Evolutionary conservation across 2,888 invertebrate species (phyloP).

Genomic region (Coelinius sp.): DNA sequence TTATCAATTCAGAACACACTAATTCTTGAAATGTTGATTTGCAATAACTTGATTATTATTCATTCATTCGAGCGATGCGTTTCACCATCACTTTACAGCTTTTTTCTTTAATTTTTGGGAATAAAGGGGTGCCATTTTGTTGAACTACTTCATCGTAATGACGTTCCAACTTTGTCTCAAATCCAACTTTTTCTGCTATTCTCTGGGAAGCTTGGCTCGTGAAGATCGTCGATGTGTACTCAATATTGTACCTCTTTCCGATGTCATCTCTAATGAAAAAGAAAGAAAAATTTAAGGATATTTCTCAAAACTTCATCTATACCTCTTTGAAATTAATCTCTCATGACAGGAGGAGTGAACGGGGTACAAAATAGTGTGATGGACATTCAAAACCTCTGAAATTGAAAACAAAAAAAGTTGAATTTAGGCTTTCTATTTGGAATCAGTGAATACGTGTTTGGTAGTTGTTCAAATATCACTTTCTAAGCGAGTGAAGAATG

Average conservation of each 20-base stretch:
- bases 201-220: constrained; percentile 54
- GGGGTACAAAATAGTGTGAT: neutral
- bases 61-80: neutral
- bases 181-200: constrained; percentile 54
- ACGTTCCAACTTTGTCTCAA: constrained; percentile 41
- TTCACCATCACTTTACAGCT: constrained; percentile 36
- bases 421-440: too few relatives aligned
- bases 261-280: constrained; percentile 51
- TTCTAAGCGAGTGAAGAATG: too few relatives aligned
- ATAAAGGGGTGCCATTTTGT: constrained; percentile 47
- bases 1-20: too few relatives aligned
- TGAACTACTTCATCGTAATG: constrained; percentile 48
- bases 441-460: too few relatives aligned
- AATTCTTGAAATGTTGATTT: too few relatives aligned
- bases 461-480: neutral
- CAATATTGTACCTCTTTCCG: constrained; percentile 52
- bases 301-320: too few relatives aligned
- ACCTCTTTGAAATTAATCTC: too few relatives aligned
- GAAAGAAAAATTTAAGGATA: constrained; percentile 20
- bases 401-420: too few relatives aligned
- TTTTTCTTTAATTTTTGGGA: constrained; percentile 54
- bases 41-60: too few relatives aligned
- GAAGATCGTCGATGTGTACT: constrained; percentile 54
- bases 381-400: too few relatives aligned
- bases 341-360: too few relatives aligned